phyloP scores from a whole-genome alignment of 1,140 invertebrate species.

The Nasonia vitripennis region DNA sequence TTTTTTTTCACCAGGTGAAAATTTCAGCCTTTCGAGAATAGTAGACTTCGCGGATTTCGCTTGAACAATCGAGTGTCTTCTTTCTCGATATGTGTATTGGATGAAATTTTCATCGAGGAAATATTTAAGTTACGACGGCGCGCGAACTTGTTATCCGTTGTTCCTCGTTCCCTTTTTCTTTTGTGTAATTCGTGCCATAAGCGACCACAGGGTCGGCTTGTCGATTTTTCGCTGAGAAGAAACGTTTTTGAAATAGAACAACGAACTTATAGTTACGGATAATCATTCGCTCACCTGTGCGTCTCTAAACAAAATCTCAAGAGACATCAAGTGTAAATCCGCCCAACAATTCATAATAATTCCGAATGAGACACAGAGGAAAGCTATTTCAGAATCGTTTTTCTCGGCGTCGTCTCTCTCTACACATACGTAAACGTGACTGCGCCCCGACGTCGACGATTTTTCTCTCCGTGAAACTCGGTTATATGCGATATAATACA shows the following conservation, averaged over 20 bases:
- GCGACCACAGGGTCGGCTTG: slow-evolving; percentile 37
- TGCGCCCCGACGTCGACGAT: slow-evolving; percentile 24
- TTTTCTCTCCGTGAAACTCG: slow-evolving; percentile 29
- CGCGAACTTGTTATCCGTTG: not conserved
- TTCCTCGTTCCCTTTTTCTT: slow-evolving; percentile 27
- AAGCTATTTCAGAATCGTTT: slow-evolving; percentile 43
- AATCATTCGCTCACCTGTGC: no score
- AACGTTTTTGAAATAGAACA: slow-evolving; percentile 32
- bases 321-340: not conserved
- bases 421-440: slow-evolving; percentile 8
- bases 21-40: not conserved
- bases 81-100: not conserved
- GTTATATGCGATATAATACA: no score
- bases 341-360: no score
- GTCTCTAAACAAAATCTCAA: no score
- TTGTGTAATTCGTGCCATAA: slow-evolving; percentile 52
- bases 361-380: not conserved
- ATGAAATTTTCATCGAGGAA: not conserved
- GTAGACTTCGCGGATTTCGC: not conserved
- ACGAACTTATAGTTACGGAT: not conserved
- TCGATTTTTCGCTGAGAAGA: slow-evolving; percentile 34
- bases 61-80: not conserved
- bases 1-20: not conserved
- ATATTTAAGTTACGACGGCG: not conserved
- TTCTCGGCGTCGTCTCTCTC: slow-evolving; percentile 9